phyloP scores from a whole-genome alignment of 1,140 invertebrate species.

The Tribolium castaneum region DNA sequence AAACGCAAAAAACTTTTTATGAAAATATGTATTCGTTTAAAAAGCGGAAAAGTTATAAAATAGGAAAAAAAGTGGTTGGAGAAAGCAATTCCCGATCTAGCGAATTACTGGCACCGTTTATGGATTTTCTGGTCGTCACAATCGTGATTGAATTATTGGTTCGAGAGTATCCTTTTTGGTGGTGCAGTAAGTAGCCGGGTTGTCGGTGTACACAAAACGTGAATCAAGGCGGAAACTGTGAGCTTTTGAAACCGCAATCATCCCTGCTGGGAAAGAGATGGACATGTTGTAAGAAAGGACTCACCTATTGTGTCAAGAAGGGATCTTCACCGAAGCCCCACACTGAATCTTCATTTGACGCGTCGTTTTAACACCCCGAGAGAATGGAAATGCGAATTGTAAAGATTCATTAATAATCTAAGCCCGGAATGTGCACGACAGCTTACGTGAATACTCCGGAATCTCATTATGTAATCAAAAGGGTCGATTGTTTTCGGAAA shows the following conservation, averaged over 20 bases:
- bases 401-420: conserved; percentile 45
- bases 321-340: conserved; percentile 16
- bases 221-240: conserved; percentile 20
- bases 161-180: conserved; percentile 24
- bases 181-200: conserved; percentile 6
- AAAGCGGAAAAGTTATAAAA: neutral
- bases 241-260: conserved; percentile 33
- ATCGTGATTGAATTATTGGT: conserved; percentile 25
- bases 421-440: conserved; percentile 41
- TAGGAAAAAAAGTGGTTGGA: neutral
- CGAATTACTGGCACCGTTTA: neutral
- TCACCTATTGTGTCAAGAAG: conserved; percentile 39
- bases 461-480: conserved; percentile 44
- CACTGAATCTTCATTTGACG: conserved; percentile 43
- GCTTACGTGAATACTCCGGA: conserved; percentile 41
- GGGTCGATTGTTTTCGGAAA: conserved; percentile 45
- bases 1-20: neutral
- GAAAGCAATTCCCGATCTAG: neutral
- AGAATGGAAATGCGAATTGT: conserved; percentile 29
- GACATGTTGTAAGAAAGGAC: conserved; percentile 38
- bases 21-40: neutral
- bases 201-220: conserved; percentile 19
- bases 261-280: conserved; percentile 30
- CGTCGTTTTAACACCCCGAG: conserved; percentile 30
- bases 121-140: neutral